Base-by-base conservation (phyloP, 2,888 invertebrate species). In the Ametastegia equiseti region DNA sequence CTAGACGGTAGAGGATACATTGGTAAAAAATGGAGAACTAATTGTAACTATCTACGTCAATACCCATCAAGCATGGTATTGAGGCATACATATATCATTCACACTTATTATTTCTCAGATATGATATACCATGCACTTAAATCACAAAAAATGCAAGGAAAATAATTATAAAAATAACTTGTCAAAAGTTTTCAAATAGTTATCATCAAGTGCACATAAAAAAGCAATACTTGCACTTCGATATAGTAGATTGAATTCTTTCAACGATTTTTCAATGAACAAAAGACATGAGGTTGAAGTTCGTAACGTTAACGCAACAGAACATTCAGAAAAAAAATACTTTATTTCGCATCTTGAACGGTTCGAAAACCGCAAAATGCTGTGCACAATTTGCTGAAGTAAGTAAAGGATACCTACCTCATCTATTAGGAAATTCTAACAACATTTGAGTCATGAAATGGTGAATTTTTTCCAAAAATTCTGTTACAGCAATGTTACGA, bases 91-190 rank as follows among this genome's bases (percentile, higher is more conserved):
- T n/a, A n/a, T n/a, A n/a, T 65, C n/a, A n/a, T 30, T 47, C 47
- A 71, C 47, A 15, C 71, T 71, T n/a, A 71, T 71, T 71, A 75
- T 54, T 75, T 13, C 45, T 33, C 11, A 75, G n/a, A 50, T 75
- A 54, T 54, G 15, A 54, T 19, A 50, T 75, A 36, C 13, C 54
- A 75, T 75, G 42, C 36, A 50, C 15, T 54, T 23, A 13, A 75
- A 36, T 36, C 54, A 54, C 2, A 54, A 19, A 23, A 36, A 75
- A 75, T 33, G 23, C 33, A 13, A 11, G 19, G 36, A 19, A 54
- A 7, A 50, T 45, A 11, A 45, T 13, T 30, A 71, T 5, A 71
- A 71, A 27, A 45, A 39, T 19, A 39, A 39, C 15, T 71, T 15
- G 45, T 9, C 65, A 67, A 6, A 39, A 23, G 19, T 67, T 19